Base-by-base conservation (phyloP, 2,113 vertebrate genomes). In the Corapipo altera region DNA sequence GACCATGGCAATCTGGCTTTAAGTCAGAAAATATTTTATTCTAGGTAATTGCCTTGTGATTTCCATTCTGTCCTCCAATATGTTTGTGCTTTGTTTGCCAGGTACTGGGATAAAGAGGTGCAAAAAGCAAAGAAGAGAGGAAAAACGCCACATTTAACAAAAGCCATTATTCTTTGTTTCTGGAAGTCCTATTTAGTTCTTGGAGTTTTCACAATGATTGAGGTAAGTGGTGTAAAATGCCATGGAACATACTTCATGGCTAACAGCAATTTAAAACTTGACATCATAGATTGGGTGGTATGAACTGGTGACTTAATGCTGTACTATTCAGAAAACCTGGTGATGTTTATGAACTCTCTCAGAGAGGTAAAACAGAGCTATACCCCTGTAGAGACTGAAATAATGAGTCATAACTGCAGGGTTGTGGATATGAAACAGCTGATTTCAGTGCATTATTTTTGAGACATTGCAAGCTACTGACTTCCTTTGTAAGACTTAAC, bases 91-190 rank as follows among this genome's bases (percentile, higher is more conserved):
- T 92, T 89, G 33, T 91, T 44, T 95, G 12, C 27, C 95, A 99
- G 99, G 89, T 97, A 97, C 91, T 99, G 99, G 99, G 98, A 99
- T 66, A 95, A 94, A 59, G 99, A 99, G 89, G 95, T 99, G 39
- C 97, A 97, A 94, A 98, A 91, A 93, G 98, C 99, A 4, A 80
- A 98, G 93, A 98, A 98, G 94, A 98, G 98, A 28, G 97, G 98
- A 51, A 97, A 93, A 82, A n/a, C 33, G 0, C 99, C 99, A 8
- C 98, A 97, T 58, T 98, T 99, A 93, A 97, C 98, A 13, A 98
- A 98, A 98, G 98, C 98, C 37, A 98, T 99, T 91, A 98, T 99
- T 57, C 98, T 95, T 66, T 99, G 99, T 97, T 99, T 98, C 96
- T 99, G 99, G 99, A 99, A 98, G 83, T 94, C 98, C 7, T 99